Conservation (phyloP, 2,797 vertebrate genomes). For the Propithecus deckenii region DNA sequence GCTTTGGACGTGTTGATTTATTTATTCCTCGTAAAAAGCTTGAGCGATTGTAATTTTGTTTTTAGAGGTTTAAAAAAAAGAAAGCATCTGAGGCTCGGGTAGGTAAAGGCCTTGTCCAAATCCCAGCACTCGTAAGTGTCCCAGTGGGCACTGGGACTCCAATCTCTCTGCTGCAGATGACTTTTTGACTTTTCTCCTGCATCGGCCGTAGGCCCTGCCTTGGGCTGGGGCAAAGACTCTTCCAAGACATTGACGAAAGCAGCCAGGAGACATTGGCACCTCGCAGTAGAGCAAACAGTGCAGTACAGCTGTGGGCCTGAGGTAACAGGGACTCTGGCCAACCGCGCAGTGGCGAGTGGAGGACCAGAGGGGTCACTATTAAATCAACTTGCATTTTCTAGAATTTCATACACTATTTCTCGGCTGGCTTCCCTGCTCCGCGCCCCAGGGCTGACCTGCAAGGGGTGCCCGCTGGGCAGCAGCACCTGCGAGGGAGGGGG, state of each 20-base stretch:
- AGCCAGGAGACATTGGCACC: background rate
- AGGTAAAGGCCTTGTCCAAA: background rate
- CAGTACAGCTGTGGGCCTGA: background rate
- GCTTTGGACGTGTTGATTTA: background rate
- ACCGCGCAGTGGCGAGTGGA: background rate
- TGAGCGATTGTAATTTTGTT: background rate
- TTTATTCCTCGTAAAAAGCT: background rate
- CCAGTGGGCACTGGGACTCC: rapidly evolving
- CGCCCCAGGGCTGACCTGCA: background rate
- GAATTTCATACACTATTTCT: background rate
- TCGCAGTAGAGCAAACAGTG: background rate
- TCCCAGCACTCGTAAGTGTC: background rate
- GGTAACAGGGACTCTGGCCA: background rate
- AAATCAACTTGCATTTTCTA: background rate
- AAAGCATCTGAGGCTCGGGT: background rate
- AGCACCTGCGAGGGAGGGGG: too few species aligned
- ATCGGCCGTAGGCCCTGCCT: background rate
- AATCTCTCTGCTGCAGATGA: background rate
- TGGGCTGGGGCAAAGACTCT: background rate
- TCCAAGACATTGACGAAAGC: too few species aligned
- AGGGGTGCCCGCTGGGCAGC: background rate
- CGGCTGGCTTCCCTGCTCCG: background rate
- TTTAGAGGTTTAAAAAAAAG: background rate
- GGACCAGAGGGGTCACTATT: background rate
- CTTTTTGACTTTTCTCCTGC: background rate